Base-by-base conservation (phyloP, 2,797 vertebrate genomes). In the Pangasius krempfi region DNA sequence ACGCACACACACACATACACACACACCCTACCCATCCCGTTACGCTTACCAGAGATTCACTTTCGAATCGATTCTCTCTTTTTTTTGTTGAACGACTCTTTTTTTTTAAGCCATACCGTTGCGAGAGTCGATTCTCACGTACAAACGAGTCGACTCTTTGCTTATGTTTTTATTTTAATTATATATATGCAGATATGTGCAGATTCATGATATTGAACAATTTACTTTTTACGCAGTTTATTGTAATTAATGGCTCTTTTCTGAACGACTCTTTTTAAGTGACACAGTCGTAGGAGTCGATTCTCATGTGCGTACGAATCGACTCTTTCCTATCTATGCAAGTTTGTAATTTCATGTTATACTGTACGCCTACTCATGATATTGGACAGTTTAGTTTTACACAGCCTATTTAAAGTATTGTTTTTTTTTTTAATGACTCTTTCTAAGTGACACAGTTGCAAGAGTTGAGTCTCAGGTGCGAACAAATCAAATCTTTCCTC, bases 1-100 rank as follows among this genome's bases (percentile, higher is more conserved):
- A 80, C 78, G 33, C 78, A 58, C 20, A 81, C 54, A 80, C 54
- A 27, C 54, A 58, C 33, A 22, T 10, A 37, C 9, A 56, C 76
- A 80, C 78, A 56, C 16, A 58, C 79, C 79, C 79, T 81, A 25
- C 79, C 79, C 79, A 60, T 40, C 79, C 78, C 62, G 68, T 73
- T 40, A 85, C 33, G 25, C 27, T 73, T 86, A n/a, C 37, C 27
- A 54, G 56, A 2, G 66, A 85, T 27, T 73, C 84, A 2, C 66
- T 12, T n/a, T 30, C 52, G 84, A 86, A 12, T 76, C 70, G 85
- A 66, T 75, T 86, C 85, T 56, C 56, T 27, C 25, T 1, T 14
- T n/a, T 12, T 64, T 62, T 62, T 33, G 40, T 68, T 30, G 44
- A 85, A 72, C 52, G 1, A 33, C n/a, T 30, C n/a, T n/a, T n/a